phyloP scores from a whole-genome alignment of 2,113 vertebrate genomes.

The Symphodus melops region DNA sequence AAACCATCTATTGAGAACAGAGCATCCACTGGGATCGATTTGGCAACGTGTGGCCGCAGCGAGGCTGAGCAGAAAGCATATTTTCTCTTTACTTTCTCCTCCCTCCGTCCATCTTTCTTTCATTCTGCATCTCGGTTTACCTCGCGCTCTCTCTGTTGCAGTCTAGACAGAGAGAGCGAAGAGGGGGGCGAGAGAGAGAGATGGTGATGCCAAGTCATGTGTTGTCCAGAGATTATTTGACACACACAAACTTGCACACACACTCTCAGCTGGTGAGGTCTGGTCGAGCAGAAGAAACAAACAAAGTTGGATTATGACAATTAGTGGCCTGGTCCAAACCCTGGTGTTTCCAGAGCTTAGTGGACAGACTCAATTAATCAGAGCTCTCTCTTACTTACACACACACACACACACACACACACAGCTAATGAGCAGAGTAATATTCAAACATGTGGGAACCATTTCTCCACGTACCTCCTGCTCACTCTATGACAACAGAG shows the following conservation, averaged over 20 bases:
- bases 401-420: constrained; percentile 22
- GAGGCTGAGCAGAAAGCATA: constrained; percentile 50
- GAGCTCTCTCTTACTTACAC: constrained; percentile 55
- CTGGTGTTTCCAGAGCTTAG: constrained; percentile 77
- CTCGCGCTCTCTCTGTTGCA: constrained; percentile 23
- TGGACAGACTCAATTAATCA: constrained; percentile 89
- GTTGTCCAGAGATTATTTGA: constrained; percentile 48
- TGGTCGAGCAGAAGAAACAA: constrained; percentile 83
- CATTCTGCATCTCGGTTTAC: constrained; percentile 54
- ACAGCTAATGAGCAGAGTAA: constrained; percentile 85
- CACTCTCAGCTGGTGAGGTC: constrained; percentile 38
- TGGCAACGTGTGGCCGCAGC: constrained; percentile 41
- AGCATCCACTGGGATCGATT: constrained; percentile 67
- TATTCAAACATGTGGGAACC: constrained; percentile 91
- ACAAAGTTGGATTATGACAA: constrained; percentile 87
- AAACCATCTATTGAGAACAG: constrained; percentile 58
- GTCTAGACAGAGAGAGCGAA: constrained; percentile 64
- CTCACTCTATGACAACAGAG: constrained; percentile 86
- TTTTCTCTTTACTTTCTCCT: constrained; percentile 34
- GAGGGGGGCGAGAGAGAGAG: constrained; percentile 45
- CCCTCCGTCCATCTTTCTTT: constrained; percentile 40
- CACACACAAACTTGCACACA: not conserved
- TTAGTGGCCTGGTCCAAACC: constrained; percentile 85
- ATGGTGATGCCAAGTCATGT: constrained; percentile 58
- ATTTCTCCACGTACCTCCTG: constrained; percentile 82